Conservation (phyloP, 2,113 vertebrate species). For the Cervus canadensis region DNA sequence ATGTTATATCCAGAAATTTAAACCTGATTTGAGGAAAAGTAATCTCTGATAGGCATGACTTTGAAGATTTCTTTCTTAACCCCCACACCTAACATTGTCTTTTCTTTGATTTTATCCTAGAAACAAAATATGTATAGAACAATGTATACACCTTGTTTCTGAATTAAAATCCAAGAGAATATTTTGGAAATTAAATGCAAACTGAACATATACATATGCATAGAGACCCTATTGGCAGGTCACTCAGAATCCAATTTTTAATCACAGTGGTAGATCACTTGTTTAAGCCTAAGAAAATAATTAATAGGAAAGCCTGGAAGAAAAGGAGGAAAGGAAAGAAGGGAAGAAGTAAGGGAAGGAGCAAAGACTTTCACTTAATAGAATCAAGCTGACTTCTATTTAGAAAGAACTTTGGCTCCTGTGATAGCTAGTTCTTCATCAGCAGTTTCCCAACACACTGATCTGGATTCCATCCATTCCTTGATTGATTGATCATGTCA, state of each 20-base stretch:
- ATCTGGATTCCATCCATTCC: constrained; percentile 91
- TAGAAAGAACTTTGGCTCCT: constrained; percentile 74
- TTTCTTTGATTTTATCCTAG: constrained; percentile 78
- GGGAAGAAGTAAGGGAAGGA: neutral
- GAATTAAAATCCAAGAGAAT: constrained; percentile 72
- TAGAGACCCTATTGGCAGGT: constrained; percentile 41
- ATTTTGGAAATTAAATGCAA: constrained; percentile 46
- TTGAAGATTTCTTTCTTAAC: constrained; percentile 78
- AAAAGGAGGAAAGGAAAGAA: neutral
- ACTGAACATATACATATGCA: neutral
- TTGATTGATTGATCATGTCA: constrained; percentile 91
- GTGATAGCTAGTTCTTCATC: constrained; percentile 86
- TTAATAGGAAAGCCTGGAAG: constrained; percentile 9
- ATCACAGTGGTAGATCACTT: constrained; percentile 47
- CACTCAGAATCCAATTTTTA: constrained; percentile 44
- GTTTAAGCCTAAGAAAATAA: constrained; percentile 45
- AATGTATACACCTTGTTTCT: constrained; percentile 46
- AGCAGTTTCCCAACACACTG: constrained; percentile 78
- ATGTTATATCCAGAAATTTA: constrained; percentile 78
- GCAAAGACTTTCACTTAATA: constrained; percentile 72
- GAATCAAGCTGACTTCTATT: constrained; percentile 87
- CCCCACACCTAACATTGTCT: constrained; percentile 77
- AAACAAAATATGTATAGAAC: constrained; percentile 72
- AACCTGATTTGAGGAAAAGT: constrained; percentile 81
- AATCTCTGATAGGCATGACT: constrained; percentile 77